These are phyloP conservation scores for Odontothrips loti DNA, from an alignment of 2,888 invertebrate species.

Conservation along the genomic window DNA sequence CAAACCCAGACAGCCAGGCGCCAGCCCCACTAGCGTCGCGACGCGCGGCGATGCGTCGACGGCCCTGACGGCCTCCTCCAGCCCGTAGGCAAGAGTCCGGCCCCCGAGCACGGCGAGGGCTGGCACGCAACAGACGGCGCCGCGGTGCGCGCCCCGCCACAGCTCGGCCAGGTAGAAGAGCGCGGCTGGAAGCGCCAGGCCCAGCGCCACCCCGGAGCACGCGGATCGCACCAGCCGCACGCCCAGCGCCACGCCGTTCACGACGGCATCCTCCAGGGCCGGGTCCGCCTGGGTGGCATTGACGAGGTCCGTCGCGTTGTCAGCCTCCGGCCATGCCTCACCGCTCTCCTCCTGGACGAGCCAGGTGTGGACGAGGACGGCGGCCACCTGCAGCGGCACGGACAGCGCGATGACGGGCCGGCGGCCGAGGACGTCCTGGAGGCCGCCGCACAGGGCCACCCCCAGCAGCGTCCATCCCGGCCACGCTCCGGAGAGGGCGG, in stretches of 20 bases:
- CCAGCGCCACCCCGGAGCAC: not conserved
- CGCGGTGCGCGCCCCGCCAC: not conserved
- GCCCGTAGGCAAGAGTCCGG: not conserved
- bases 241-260: not conserved
- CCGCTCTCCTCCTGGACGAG: not conserved
- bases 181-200: not conserved
- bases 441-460: not conserved
- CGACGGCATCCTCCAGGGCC: not conserved
- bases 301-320: too few relatives aligned
- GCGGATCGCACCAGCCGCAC: not conserved
- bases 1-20: not conserved
- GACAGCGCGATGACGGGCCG: not conserved
- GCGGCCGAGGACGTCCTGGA: not conserved
- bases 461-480: not conserved
- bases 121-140: not conserved
- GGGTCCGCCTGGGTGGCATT: not conserved
- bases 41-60: not conserved
- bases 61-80: not conserved
- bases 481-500: not conserved
- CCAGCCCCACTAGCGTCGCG: not conserved
- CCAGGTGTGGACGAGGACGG: not conserved
- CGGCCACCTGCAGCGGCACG: constrained; percentile 11
- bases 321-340: too few relatives aligned
- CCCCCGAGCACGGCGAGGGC: not conserved
- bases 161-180: constrained; percentile 3